Evolutionary conservation across 1,140 invertebrate species (phyloP).

Genomic region (Lordiphosa clarofinis): DNA sequence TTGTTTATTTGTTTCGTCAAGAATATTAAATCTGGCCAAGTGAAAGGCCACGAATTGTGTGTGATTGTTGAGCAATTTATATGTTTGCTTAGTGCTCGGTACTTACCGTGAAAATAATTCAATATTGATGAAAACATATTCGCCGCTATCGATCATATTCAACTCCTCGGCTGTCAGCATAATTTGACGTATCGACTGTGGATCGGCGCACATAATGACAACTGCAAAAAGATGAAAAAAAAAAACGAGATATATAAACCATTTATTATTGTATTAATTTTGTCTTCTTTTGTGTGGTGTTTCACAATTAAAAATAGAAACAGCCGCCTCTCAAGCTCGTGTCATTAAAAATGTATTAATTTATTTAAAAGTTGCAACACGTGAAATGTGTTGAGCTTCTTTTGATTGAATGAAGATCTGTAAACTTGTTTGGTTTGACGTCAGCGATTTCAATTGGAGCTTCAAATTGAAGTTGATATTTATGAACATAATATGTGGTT

Average conservation of each 20-base stretch:
- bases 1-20: slow-evolving; percentile 38
- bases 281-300: slow-evolving; percentile 9
- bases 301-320: slow-evolving; percentile 42
- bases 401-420: slow-evolving; percentile 23
- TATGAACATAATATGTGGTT: slow-evolving; percentile 14
- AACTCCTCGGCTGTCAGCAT: slow-evolving; percentile 94
- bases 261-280: background rate
- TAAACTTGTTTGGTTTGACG: slow-evolving; percentile 53
- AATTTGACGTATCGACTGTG: slow-evolving; percentile 92
- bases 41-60: slow-evolving; percentile 66
- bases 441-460: slow-evolving; percentile 41
- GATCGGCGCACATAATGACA: slow-evolving; percentile 95
- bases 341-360: slow-evolving; percentile 71
- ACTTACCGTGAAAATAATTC: slow-evolving; percentile 96
- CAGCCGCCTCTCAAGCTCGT: slow-evolving; percentile 22
- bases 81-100: slow-evolving; percentile 21
- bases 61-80: slow-evolving; percentile 43
- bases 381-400: slow-evolving; percentile 23
- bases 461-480: slow-evolving; percentile 23
- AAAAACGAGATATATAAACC: slow-evolving; percentile 1
- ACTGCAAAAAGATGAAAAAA: slow-evolving; percentile 85
- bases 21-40: slow-evolving; percentile 55
- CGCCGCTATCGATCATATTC: slow-evolving; percentile 95
- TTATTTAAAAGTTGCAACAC: slow-evolving; percentile 29
- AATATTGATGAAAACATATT: slow-evolving; percentile 99